phyloP scores from a whole-genome alignment of 2,797 vertebrate genomes.

The Petrocephalus sullivani region DNA sequence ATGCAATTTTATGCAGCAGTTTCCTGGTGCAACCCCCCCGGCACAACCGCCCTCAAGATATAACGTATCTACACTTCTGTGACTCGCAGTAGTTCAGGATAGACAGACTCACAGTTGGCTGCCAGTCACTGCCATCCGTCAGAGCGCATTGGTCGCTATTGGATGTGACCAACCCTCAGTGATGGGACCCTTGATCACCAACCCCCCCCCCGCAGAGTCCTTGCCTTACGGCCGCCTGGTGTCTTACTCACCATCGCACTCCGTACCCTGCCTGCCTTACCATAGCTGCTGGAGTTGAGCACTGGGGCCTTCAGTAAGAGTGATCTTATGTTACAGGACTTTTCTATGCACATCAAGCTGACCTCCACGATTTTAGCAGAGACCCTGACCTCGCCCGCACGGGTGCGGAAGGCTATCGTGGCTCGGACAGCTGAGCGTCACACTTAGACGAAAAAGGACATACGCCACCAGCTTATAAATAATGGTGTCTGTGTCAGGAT shows the following conservation, averaged over 20 bases:
- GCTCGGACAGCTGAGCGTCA: not conserved
- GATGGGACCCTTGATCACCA: not conserved
- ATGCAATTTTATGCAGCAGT: conserved; percentile 23
- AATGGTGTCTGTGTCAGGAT: not conserved
- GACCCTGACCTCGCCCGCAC: not conserved
- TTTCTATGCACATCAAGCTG: not conserved
- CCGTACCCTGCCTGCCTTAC: not conserved
- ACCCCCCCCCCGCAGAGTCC: not conserved
- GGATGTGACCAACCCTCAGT: not conserved
- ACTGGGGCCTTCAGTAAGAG: not conserved
- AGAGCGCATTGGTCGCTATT: not conserved
- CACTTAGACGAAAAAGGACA: not conserved
- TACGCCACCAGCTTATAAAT: not conserved
- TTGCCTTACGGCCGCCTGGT: not conserved
- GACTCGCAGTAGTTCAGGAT: not conserved
- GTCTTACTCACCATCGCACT: not conserved
- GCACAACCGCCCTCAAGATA: not conserved
- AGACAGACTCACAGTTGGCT: not conserved
- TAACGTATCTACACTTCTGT: not conserved
- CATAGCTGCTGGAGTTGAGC: not conserved
- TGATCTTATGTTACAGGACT: no score
- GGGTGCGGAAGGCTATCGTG: not conserved
- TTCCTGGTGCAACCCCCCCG: not conserved
- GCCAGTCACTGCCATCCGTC: conserved; percentile 3
- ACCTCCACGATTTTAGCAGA: not conserved